Base-by-base conservation (phyloP, 2,113 vertebrate species). In the Erpornis zantholeuca region DNA sequence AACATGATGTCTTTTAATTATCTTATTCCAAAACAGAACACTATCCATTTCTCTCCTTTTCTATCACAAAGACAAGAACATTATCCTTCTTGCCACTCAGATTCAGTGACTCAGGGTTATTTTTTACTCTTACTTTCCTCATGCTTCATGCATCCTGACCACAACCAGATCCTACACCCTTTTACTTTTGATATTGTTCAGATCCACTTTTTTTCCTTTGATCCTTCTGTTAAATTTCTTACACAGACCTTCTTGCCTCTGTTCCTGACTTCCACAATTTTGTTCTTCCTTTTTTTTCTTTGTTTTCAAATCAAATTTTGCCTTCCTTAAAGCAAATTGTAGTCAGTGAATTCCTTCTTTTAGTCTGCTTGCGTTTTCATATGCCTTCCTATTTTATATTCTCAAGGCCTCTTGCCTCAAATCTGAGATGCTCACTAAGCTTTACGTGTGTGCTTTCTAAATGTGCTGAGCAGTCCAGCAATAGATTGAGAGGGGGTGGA, bases 31-130 rank as follows among this genome's bases (percentile, higher is more conserved):
- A 72, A 89, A 57, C 45, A 79, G 45, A 87, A 69, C 73, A 89
- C 29, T 57, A 61, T 85, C 82, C 31, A 18, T 53, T 68, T 91
- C 40, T 84, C n/a, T 91, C 45, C 57, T 79, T 94, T 82, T 81
- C 86, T 68, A 10, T 92, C 86, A 89, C 49, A 85, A 76, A 87
- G 86, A 92, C 81, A 82, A 87, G 83, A 91, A 86, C 49, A 87
- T 91, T 79, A 72, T 85, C 53, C 36, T 87, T 77, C 45, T 89
- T 95, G 89, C 87, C 89, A 77, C 50, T 95, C 75, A 90, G 29
- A 72, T 71, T 76, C 70, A 80, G 49, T 96, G 78, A 82, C 87
- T 85, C 59, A 79, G 73, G 69, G 29, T 92, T 91, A 65, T 91
- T 91, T 94, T 94, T 91, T 9, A 59, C 73, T 92, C 23, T 56